Evolutionary conservation across 2,797 vertebrate species (phyloP).

Genomic region (Stomatorhinus walkeri): DNA sequence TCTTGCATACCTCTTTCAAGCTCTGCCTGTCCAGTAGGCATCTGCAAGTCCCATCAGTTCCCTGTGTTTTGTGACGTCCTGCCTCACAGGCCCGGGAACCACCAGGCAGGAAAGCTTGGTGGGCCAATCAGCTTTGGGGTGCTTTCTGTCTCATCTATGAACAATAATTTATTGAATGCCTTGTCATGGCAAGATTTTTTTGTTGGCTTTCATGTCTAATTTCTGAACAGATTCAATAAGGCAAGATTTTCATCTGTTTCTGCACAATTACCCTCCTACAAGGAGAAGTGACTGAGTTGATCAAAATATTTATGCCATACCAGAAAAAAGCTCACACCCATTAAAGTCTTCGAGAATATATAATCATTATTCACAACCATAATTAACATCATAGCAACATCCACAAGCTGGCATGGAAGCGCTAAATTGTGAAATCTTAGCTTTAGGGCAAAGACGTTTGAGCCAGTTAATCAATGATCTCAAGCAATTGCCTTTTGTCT

Average conservation of each 20-base stretch:
- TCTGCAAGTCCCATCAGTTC: neutral
- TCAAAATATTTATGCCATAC: neutral
- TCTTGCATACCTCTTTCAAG: neutral
- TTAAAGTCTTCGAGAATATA: neutral
- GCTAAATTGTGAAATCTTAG: neutral
- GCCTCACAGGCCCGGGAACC: neutral
- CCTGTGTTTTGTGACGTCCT: neutral
- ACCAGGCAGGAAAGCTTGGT: neutral
- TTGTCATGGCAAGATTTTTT: neutral
- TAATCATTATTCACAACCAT: constrained; percentile 5
- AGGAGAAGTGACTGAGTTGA: neutral
- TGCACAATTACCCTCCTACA: neutral
- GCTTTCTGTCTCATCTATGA: neutral
- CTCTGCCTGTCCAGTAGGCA: neutral
- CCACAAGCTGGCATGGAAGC: neutral
- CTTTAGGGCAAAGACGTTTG: neutral
- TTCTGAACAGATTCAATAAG: neutral
- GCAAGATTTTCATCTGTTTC: neutral
- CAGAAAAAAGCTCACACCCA: neutral
- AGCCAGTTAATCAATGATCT: constrained; percentile 13
- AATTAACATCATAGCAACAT: neutral
- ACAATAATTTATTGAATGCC: neutral
- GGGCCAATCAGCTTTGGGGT: neutral
- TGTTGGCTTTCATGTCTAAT: neutral
- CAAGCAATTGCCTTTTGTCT: constrained; percentile 7